Conservation (phyloP, 2,797 vertebrate genomes). For the Vespertilio murinus region DNA sequence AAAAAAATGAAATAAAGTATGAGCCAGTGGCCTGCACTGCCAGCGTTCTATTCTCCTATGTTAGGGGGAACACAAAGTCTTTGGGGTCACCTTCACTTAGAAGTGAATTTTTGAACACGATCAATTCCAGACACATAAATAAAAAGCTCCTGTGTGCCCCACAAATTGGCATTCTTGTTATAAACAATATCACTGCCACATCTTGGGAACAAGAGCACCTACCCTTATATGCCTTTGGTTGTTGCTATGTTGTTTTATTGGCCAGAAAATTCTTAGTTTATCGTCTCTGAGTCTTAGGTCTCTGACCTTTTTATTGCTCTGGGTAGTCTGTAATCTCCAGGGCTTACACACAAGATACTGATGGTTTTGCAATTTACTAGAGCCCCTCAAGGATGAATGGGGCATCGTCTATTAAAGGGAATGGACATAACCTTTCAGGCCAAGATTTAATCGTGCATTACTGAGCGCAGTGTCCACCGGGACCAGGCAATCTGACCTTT, state of each 20-base stretch:
- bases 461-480: not conserved
- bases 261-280: slow-evolving; percentile 21
- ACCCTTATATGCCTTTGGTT: not conserved
- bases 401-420: not conserved
- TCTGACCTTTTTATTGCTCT: not conserved
- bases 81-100: not conserved
- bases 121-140: not conserved
- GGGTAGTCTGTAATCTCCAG: not conserved
- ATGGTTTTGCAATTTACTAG: slow-evolving; percentile 37
- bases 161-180: not conserved
- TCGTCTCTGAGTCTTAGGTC: not conserved
- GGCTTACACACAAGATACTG: not conserved
- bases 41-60: not conserved
- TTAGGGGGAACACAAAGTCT: not conserved
- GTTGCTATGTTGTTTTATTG: not conserved
- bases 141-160: not conserved
- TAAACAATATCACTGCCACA: not conserved
- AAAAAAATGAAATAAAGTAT: not conserved
- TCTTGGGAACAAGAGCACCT: not conserved
- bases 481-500: slow-evolving; percentile 39
- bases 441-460: not conserved
- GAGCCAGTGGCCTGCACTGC: not conserved
- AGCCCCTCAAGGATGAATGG: not conserved
- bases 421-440: not conserved
- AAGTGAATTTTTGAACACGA: not conserved